These are phyloP conservation scores for Pristis pectinata DNA, from an alignment of 2,797 vertebrate species.

Conservation along the genomic window DNA sequence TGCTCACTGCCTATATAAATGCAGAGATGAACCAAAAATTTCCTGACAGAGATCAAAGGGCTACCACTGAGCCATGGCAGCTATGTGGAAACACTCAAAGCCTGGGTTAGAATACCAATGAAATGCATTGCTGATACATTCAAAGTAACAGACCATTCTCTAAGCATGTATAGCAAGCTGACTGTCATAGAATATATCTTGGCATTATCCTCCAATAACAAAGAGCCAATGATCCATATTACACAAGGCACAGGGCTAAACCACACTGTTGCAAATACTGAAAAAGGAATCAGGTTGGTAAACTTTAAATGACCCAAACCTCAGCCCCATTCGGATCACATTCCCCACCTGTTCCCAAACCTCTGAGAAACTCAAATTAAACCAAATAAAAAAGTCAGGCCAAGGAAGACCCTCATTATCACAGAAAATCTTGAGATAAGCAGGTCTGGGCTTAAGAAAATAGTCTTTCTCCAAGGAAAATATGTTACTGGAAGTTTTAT, in stretches of 20 bases:
- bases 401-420: background rate
- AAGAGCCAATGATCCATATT: no score
- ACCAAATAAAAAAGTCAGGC: background rate
- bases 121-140: background rate
- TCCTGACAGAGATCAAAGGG: no score
- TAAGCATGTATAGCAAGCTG: background rate
- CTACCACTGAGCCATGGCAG: no score
- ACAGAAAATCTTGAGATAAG: background rate
- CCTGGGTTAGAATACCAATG: no score
- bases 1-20: no score
- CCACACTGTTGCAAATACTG: background rate
- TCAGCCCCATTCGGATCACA: background rate
- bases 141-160: background rate
- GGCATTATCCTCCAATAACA: background rate
- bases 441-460: background rate
- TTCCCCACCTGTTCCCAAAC: background rate
- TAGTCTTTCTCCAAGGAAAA: background rate
- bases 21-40: no score
- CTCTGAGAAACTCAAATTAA: background rate
- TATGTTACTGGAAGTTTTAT: background rate
- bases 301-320: background rate
- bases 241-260: background rate
- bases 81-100: no score
- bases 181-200: background rate
- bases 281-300: background rate